These are phyloP conservation scores for Montipora cactus DNA, from an alignment of 64 coral and sea anemone genomes.

Conservation along the genomic window DNA sequence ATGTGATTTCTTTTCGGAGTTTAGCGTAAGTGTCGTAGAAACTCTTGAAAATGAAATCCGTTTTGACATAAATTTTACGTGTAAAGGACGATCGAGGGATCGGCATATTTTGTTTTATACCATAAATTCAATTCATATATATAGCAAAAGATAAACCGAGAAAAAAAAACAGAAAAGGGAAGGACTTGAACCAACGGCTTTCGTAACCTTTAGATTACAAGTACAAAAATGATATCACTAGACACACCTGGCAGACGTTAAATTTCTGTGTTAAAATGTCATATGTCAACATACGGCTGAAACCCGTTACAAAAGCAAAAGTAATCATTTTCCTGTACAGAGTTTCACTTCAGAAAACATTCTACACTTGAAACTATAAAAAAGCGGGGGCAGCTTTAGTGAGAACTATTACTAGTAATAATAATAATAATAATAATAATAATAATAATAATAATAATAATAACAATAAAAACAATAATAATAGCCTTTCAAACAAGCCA, in stretches of 20 bases:
- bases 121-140: too few relatives aligned
- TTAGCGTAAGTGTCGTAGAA: not conserved
- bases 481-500: slow-evolving; percentile 21
- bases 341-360: slow-evolving; percentile 60
- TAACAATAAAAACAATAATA: not conserved
- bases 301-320: slow-evolving; percentile 53
- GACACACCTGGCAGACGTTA: too few relatives aligned
- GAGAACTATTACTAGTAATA: slow-evolving; percentile 22
- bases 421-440: not conserved
- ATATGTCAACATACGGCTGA: not conserved
- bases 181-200: slow-evolving; percentile 34
- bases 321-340: slow-evolving; percentile 59
- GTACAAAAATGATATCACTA: not conserved
- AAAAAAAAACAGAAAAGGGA: too few relatives aligned
- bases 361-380: slow-evolving; percentile 60
- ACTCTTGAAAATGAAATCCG: not conserved
- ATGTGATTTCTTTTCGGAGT: not conserved
- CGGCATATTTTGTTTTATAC: too few relatives aligned
- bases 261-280: too few relatives aligned
- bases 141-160: too few relatives aligned
- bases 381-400: slow-evolving; percentile 37
- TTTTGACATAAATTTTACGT: not conserved
- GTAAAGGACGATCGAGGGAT: too few relatives aligned
- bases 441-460: not conserved
- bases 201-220: slow-evolving; percentile 43